Percentiles rank a stretch among this genome's conserved stretches.
Conservation (phyloP, 2,113 vertebrate species). For the Neolamprologus ventralis region DNA sequence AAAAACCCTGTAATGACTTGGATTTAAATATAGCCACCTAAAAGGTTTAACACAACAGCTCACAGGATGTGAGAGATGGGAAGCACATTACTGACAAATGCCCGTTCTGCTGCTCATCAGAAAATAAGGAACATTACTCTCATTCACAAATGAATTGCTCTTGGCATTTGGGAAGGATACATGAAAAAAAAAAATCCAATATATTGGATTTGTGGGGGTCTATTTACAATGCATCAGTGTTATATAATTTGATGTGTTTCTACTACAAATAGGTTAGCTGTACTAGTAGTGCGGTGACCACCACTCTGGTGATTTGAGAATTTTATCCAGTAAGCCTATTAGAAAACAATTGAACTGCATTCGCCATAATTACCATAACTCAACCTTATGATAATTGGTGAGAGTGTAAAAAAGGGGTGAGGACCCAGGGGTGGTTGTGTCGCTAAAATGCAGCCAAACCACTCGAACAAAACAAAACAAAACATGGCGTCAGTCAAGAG, state of each 20-base stretch:
- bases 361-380: conserved; percentile 5
- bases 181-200: conserved; percentile 51
- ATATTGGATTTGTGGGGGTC: conserved; percentile 48
- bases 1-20: neutral
- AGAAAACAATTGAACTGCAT: neutral
- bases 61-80: conserved; percentile 36
- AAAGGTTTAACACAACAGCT: conserved; percentile 54
- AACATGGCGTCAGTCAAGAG: conserved; percentile 20
- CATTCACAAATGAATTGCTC: conserved; percentile 55
- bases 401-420: neutral
- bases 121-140: conserved; percentile 60
- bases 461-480: neutral
- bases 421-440: neutral
- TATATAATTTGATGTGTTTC: conserved; percentile 37
- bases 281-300: neutral
- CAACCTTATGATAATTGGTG: conserved; percentile 15
- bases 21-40: conserved; percentile 55
- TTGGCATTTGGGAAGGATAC: conserved; percentile 53
- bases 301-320: conserved; percentile 24
- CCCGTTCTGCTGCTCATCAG: conserved; percentile 46
- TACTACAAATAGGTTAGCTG: conserved; percentile 4
- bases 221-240: conserved; percentile 51
- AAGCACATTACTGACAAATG: conserved; percentile 55
- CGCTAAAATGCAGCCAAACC: conserved; percentile 4
- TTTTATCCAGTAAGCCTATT: conserved; percentile 15